phyloP scores from a whole-genome alignment of 2,113 vertebrate genomes.

The Morone chrysops region DNA sequence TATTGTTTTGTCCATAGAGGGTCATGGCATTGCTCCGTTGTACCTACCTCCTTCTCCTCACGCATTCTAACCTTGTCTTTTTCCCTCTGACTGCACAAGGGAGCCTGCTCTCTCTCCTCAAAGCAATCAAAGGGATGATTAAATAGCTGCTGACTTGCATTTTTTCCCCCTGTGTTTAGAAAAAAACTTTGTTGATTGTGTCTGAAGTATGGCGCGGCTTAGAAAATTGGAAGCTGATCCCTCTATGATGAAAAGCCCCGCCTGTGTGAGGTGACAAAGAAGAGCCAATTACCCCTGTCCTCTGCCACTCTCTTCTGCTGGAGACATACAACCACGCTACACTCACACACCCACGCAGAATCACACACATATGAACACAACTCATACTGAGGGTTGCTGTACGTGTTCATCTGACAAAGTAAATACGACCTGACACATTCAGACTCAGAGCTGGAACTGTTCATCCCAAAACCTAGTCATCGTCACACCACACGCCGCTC shows the following conservation, averaged over 20 bases:
- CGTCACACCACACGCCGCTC: slow-evolving; percentile 68
- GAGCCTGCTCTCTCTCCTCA: slow-evolving; percentile 48
- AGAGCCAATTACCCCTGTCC: slow-evolving; percentile 79
- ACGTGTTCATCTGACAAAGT: slow-evolving; percentile 58
- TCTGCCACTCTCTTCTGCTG: slow-evolving; percentile 59
- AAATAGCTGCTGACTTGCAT: slow-evolving; percentile 85
- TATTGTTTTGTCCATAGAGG: slow-evolving; percentile 27
- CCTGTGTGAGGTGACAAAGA: slow-evolving; percentile 79
- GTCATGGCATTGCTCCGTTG: slow-evolving; percentile 29
- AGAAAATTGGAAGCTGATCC: slow-evolving; percentile 79
- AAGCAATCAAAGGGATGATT: slow-evolving; percentile 78
- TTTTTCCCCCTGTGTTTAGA: slow-evolving; percentile 64
- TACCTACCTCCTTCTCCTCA: slow-evolving; percentile 22
- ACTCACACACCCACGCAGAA: slow-evolving; percentile 9
- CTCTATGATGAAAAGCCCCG: slow-evolving; percentile 74
- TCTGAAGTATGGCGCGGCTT: slow-evolving; percentile 68
- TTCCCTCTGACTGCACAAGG: slow-evolving; percentile 57
- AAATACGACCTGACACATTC: slow-evolving; percentile 79
- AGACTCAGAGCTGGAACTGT: slow-evolving; percentile 63
- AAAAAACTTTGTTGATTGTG: slow-evolving; percentile 77
- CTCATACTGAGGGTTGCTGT: slow-evolving; percentile 19
- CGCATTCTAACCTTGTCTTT: slow-evolving; percentile 60
- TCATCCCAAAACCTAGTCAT: slow-evolving; percentile 73
- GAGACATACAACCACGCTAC: background rate
- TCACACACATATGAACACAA: background rate